Evolutionary conservation across 2,888 invertebrate species (phyloP), one percentile per base, ranked within the genome.

Genomic region (Helleia helle): DNA sequence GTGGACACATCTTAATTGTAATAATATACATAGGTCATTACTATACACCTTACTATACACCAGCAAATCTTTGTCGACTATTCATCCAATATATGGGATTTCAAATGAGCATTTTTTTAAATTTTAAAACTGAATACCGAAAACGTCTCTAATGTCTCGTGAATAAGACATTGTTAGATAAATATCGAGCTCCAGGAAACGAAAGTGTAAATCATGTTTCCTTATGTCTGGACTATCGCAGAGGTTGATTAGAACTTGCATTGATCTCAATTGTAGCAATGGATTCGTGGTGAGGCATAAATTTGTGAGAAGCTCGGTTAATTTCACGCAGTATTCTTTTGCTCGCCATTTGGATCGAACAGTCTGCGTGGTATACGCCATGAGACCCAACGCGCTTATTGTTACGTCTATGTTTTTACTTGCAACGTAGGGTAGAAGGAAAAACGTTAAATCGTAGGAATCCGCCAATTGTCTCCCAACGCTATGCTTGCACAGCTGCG

Each of bases 211-310:
- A n/a, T n/a, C n/a, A 37, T 75, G 63, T 17, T 68, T 34, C 25
- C 77, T 58, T 1, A 80, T 62, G 40, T 84, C 83, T 0, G 81
- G 75, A 46, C 68, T 70, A 36, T 83, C 83, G 57, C 80, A 75
- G 0, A 84, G 51, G 48, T 84, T 83, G 3, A 80, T 71, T 22
- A 84, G 44, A 0, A 75, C 68, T 43, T 80, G 77, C 61, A 84
- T 64, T 1, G 62, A 52, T 9, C 63, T 46, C 3, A 74, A 17
- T 40, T 83, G 83, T 1, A 84, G 41, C 4, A 65, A n/a, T 0
- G 81, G 79, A 1, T 49, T 42, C 2, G 56, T 11, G 1, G 17
- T 22, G 2, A 22, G 45, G 29, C 67, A 67, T 2, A 81, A 52
- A 0, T 44, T 18, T 0, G 76, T 63, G 2, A 84, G 50, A 1